Base-by-base conservation (phyloP, 2,888 invertebrate species). In the Chorisops tibialis region DNA sequence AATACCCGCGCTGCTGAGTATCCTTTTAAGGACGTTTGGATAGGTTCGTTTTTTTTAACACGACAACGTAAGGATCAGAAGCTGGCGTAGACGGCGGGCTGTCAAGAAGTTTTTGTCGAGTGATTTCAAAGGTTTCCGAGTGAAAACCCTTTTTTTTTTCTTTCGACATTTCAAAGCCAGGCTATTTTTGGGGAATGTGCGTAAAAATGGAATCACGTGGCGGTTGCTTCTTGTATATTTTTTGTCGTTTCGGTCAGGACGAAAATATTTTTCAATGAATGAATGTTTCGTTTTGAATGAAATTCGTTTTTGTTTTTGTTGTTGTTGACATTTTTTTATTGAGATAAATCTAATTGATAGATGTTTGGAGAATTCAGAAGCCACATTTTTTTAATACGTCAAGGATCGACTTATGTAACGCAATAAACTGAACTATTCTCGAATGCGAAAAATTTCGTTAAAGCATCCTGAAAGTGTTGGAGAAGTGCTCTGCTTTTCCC, bases 131-230 rank as follows among this genome's bases (percentile, higher is more conserved):
- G 56, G 43, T 18, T 56, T 56, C 45, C 56, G 43, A 21, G 30
- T 56, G 45, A 45, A 45, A 52, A 56, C 30, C 56, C 43, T 43
- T 54, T 54, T 38, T 14, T 35, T 41, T n/a, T 30, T 35, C 37
- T 7, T 35, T 39, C 52, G 19, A 39, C n/a, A 56, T 22, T 45
- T 45, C 30, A 56, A 39, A 21, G 56, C 35, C 56, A 45, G 56
- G 37, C 54, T 54, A 48, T 56, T 49, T 60, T 51, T 37, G 50
- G 51, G 45, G 45, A 50, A 39, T 45, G 59, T 59, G 52, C 61
- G 64, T 62, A 43, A 62, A 62, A 62, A 50, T 48, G 51, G 59
- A 47, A 61, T 61, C 64, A 64, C 64, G 64, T 64, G 64, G 45
- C 30, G 1, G 22, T 11, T 16, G 30, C 30, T 56, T 35, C 35